These are phyloP conservation scores for Oncorhynchus keta DNA, from an alignment of 2,113 vertebrate species.

Conservation along the genomic window DNA sequence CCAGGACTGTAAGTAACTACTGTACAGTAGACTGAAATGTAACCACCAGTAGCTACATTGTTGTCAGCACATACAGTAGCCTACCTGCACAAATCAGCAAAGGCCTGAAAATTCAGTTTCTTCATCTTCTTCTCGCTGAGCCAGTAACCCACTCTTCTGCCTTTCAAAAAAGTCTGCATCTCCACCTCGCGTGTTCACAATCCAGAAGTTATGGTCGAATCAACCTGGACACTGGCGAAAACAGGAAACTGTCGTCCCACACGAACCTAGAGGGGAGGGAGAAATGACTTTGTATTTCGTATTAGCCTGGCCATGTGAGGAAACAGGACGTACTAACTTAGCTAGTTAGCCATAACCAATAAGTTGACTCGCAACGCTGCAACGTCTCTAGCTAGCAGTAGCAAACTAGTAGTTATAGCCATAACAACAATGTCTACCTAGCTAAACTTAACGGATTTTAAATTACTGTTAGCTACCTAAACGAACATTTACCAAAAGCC, in stretches of 20 bases:
- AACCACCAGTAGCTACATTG: background rate
- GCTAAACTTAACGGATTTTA: too few relatives aligned
- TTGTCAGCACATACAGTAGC: slow-evolving; percentile 25
- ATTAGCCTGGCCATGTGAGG: too few relatives aligned
- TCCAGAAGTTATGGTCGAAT: slow-evolving; percentile 43
- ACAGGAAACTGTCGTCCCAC: slow-evolving; percentile 41
- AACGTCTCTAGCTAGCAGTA: too few relatives aligned
- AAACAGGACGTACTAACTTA: too few relatives aligned
- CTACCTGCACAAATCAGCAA: slow-evolving; percentile 94
- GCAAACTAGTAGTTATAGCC: too few relatives aligned
- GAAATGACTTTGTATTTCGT: too few relatives aligned
- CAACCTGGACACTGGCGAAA: slow-evolving; percentile 42
- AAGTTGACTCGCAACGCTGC: too few relatives aligned
- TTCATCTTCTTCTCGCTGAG: slow-evolving; percentile 98
- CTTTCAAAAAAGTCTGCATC: slow-evolving; percentile 96
- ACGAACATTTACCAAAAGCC: too few relatives aligned
- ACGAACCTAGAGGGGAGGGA: slow-evolving; percentile 18
- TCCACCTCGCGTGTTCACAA: slow-evolving; percentile 49
- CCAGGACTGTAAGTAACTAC: background rate
- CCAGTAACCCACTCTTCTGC: slow-evolving; percentile 95
- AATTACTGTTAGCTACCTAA: too few relatives aligned
- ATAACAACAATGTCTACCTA: too few relatives aligned
- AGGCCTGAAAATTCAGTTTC: slow-evolving; percentile 96
- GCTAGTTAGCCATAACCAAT: too few relatives aligned
- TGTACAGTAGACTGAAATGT: background rate